These are phyloP conservation scores for Pelodytes ibericus DNA, from an alignment of 2,797 vertebrate species.

Conservation along the genomic window DNA sequence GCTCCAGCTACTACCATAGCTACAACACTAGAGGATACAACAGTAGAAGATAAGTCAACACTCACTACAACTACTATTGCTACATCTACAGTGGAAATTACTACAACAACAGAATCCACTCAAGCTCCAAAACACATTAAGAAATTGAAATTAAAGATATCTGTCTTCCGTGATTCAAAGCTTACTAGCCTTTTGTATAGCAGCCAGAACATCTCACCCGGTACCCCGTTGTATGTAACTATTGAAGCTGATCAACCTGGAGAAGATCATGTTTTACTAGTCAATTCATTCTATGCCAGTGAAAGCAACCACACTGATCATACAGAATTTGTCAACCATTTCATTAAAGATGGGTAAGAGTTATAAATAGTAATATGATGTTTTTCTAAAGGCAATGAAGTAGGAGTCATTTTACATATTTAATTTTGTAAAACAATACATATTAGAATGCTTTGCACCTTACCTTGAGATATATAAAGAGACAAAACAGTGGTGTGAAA, in stretches of 20 bases:
- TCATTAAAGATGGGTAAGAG: background rate
- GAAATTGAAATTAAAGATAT: constrained; percentile 6
- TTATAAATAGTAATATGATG: background rate
- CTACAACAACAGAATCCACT: background rate
- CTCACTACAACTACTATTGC: too few species aligned
- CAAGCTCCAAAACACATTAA: too few species aligned
- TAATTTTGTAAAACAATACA: too few species aligned
- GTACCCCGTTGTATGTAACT: background rate
- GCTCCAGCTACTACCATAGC: background rate
- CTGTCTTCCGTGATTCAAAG: constrained; percentile 2
- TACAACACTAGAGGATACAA: too few species aligned
- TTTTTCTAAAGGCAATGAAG: too few species aligned
- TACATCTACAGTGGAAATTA: too few species aligned
- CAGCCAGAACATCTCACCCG: background rate
- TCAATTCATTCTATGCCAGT: constrained; percentile 15
- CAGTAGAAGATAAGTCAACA: too few species aligned
- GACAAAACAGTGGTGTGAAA: too few species aligned
- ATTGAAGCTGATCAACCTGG: background rate
- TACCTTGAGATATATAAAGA: too few species aligned
- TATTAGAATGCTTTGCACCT: too few species aligned
- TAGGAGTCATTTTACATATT: too few species aligned
- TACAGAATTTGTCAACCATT: background rate
- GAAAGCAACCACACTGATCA: background rate
- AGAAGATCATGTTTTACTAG: constrained; percentile 2
- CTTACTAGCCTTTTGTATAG: constrained; percentile 17